Percentiles rank a stretch among this genome's conserved stretches.
phyloP scores from a whole-genome alignment of 37 sponge, comb jelly and placozoan species.

The Ephydatia muelleri region DNA sequence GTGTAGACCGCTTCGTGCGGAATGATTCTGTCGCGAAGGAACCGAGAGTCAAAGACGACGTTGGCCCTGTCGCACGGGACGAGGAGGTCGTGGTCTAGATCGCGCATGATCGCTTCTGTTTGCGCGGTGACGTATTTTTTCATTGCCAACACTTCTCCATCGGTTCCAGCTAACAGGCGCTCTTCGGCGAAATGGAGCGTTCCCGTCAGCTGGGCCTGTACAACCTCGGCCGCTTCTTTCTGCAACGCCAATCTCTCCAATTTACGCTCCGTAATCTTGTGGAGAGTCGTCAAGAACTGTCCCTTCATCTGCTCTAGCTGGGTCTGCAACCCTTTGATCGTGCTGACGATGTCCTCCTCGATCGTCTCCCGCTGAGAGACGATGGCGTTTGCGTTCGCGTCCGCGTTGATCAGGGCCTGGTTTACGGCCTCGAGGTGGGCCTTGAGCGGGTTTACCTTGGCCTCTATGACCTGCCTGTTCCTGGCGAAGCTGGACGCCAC shows the following conservation, averaged over 20 bases:
- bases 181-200: not conserved
- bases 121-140: slow-evolving; percentile 2
- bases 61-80: not conserved
- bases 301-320: slow-evolving; percentile 6
- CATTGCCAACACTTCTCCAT: not conserved
- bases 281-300: slow-evolving; percentile 1
- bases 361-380: not conserved
- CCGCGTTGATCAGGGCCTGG: not conserved
- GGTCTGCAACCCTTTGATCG: not conserved
- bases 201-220: not conserved
- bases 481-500: slow-evolving; percentile 14
- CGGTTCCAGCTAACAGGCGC: not conserved
- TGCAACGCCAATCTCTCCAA: not conserved
- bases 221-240: not conserved
- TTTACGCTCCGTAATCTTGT: not conserved
- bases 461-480: slow-evolving; percentile 17
- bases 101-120: not conserved
- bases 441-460: slow-evolving; percentile 36
- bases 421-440: not conserved
- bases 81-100: not conserved
- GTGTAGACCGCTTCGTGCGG: not conserved
- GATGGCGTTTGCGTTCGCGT: not conserved
- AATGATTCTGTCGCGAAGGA: not conserved
- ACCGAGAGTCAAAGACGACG: not conserved
- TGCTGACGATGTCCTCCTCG: not conserved